Evolutionary conservation across 2,797 vertebrate species (phyloP), one percentile per base, ranked within the genome.

Genomic region (Arremon brunneinucha): DNA sequence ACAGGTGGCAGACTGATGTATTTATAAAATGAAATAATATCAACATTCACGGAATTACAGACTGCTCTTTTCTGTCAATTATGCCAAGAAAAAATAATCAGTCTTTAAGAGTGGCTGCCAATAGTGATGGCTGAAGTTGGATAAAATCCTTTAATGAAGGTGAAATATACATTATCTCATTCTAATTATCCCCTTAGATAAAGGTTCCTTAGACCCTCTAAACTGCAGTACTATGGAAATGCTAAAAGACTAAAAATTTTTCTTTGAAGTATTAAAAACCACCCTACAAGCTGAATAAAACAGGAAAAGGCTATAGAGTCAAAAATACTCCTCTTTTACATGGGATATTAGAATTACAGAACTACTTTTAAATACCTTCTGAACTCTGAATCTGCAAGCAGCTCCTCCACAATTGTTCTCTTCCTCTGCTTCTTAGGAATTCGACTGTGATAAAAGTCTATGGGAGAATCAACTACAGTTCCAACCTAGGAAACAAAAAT

Each of bases 371-470:
- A 97, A 96, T 98, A 99, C 99, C 98, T 99, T 97, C 99, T 99
- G 91, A 99, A 99, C 86, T 99, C 98, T 6, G 99, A 98, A 82
- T 99, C 99, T 15, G 98, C 98, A 69, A 99, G 97, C 93, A 99
- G 96, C 97, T 99, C 99, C 94, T 99, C 99, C 96, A 99, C 99
- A 95, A 99, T 99, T 22, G 99, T 99, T 90, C 98, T 99, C 97
- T 99, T 99, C 95, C 99, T 98, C 83, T 98, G 92, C 93, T 99
- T 99, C 97, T 99, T 99, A 32, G 99, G 99, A 95, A 99, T 78
- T 81, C 99, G 98, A 93, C 99, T 99, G 96, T 99, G 99, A 96
- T 99, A 99, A 96, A 99, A 99, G 97, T 99, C 99, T 88, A 98
- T 96, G 8, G 99, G 98, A 92, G 91, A 99, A 97, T 99, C 99